Evolutionary conservation across 2,113 vertebrate genomes (phyloP).

Genomic region (Callipepla squamata): DNA sequence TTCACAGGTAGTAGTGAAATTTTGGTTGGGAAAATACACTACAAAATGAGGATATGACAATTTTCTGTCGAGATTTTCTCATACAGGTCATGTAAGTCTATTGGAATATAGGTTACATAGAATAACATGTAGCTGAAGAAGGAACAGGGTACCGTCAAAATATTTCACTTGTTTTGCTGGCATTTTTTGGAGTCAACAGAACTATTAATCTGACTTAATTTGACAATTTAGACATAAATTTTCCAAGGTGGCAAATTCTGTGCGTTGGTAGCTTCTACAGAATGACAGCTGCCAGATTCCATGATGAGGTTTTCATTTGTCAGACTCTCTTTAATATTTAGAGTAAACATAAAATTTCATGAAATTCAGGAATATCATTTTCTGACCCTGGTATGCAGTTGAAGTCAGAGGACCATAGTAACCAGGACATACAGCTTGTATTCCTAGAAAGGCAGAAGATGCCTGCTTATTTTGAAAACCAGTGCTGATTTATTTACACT

Average conservation of each 20-base stretch:
- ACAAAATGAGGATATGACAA: neutral
- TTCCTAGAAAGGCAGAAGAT: constrained; percentile 26
- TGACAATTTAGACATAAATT: constrained; percentile 72
- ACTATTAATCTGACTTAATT: constrained; percentile 70
- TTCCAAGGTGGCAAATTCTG: constrained; percentile 52
- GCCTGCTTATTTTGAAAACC: neutral
- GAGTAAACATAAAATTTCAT: constrained; percentile 52
- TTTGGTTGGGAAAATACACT: neutral
- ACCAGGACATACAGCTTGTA: constrained; percentile 2
- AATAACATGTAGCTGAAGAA: constrained; percentile 9
- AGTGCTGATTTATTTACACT: neutral
- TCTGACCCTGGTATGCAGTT: constrained; percentile 49
- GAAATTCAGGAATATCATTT: constrained; percentile 29
- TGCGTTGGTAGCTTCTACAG: constrained; percentile 56
- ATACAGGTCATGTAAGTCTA: neutral
- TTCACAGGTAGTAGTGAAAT: neutral
- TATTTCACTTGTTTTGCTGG: constrained; percentile 57
- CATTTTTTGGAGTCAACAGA: constrained; percentile 51
- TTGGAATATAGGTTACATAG: constrained; percentile 1
- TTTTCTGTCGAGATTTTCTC: constrained; percentile 53
- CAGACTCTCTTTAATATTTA: constrained; percentile 58
- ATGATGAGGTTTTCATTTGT: constrained; percentile 35
- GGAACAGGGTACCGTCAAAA: constrained; percentile 42
- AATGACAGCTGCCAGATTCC: constrained; percentile 55
- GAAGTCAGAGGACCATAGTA: neutral